Conservation (phyloP, 2,888 invertebrate species). For the Hipparchia semele region DNA sequence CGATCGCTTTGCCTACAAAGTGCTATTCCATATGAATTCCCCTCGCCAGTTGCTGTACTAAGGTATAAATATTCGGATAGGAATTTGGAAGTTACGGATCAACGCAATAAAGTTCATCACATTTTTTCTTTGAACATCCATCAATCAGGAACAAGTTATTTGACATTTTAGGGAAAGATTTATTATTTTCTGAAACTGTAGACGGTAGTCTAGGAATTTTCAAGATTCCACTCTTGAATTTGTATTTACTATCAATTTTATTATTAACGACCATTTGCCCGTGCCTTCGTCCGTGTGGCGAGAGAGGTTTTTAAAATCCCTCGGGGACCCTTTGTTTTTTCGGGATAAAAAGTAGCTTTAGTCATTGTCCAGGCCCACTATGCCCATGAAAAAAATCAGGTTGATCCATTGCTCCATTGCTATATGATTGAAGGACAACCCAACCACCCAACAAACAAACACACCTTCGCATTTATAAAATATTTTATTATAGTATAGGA, state of each 20-base stretch:
- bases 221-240: neutral
- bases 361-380: too few species aligned
- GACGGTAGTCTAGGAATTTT: neutral
- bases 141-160: neutral
- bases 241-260: neutral
- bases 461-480: too few species aligned
- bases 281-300: too few species aligned
- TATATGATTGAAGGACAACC: too few species aligned
- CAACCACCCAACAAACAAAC: too few species aligned
- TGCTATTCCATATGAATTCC: conserved; percentile 74
- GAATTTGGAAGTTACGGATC: conserved; percentile 48
- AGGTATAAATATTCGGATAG: conserved; percentile 24
- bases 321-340: too few species aligned
- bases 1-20: conserved; percentile 73
- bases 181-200: neutral
- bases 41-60: conserved; percentile 46
- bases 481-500: too few species aligned
- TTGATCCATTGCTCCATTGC: too few species aligned
- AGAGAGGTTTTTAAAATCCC: too few species aligned
- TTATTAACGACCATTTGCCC: too few species aligned
- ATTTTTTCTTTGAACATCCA: conserved; percentile 11
- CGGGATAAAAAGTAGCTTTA: too few species aligned
- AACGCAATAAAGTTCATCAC: conserved; percentile 50
- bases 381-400: too few species aligned
- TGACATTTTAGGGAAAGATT: conserved; percentile 14